Base-by-base conservation (phyloP, 2,888 invertebrate species). In the Papilio elwesi region DNA sequence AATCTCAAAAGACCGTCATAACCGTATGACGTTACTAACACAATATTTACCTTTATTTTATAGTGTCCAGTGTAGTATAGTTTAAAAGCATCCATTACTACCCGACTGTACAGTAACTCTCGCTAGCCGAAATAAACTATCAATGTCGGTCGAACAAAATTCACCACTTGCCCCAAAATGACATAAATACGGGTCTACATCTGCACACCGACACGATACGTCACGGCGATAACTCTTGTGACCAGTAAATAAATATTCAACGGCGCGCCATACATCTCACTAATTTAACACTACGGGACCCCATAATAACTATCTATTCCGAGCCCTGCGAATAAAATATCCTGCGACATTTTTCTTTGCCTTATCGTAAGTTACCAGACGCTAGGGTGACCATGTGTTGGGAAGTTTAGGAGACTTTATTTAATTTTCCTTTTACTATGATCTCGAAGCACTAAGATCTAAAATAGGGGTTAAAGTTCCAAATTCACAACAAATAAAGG, bases 181-280 rank as follows among this genome's bases (percentile, higher is more conserved):
- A 55, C 49, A 68, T 12, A 66, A 69, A 69, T 67, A 38, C 53
- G 71, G 70, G 75, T 76, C 77, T 73, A 68, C 77, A 75, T 77
- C 38, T 77, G 74, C 75, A 62, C 73, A 68, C 64, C 69, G 70
- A 70, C 57, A 75, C 74, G 77, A 79, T 78, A 38, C 77, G 76
- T 71, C 73, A 76, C 77, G 75, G 70, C 83, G 78, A 89, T 90
- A 90, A 87, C 85, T 90, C 83, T 88, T 86, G 76, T 74, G 74
- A 76, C 81, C 86, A 83, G 86, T 87, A 91, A 89, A 93, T 93
- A 92, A 90, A 92, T 92, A 93, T 92, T 92, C 92, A 93, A 89
- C 89, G 81, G 82, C 76, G 71, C 76, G 81, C 87, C 86, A 90
- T 93, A 92, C 84, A 89, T 93, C 93, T 92, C 87, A 93, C 92